Base-by-base conservation (phyloP, 2,113 vertebrate genomes). In the Hyla sarda region DNA sequence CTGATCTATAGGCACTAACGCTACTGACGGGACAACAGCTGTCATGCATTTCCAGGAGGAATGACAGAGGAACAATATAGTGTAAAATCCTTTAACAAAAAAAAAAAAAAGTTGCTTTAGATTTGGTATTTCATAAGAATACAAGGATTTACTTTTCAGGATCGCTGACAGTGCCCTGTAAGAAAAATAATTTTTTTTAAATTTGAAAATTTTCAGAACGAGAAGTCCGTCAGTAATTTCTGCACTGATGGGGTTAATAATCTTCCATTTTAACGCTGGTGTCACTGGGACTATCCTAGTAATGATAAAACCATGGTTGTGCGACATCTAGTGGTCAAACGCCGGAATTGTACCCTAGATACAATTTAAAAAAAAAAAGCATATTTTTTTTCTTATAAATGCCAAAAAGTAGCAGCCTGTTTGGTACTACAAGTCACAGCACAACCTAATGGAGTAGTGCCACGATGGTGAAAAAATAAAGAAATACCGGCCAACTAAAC, bases 241-340 rank as follows among this genome's bases (percentile, higher is more conserved):
- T 28, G 47, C n/a, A 25, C 73, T 50, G 73, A 76, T 10, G n/a
- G 47, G 73, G 73, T 74, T 74, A 74, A 76, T 23, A 21, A 23
- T 71, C 32, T 37, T 41, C 32, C 32, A 71, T 34, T 37, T 34
- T 69, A 34, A 34, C 17, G 32, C 34, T 41, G 67, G 32, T 71
- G 67, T 71, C 67, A 71, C 67, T 11, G 34, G 17, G 67, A 41
- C 34, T 37, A 37, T 69, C 30, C 73, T n/a, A 13, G 34, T 28
- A 75, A 50, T n/a, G 45, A 16, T 5, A 48, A 78, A 41, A 60
- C 19, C 45, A 37, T 80, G 54, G 7, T 60, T 23, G 32, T 60
- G 54, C 13, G 54, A 37, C 32, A 34, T 80, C 77, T 80, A 80
- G 77, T 80, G 77, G 77, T 14, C 32, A 62, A 21, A 45, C 3